These are phyloP conservation scores for Xestia sexstrigata DNA, from an alignment of 2,888 invertebrate genomes.

Conservation along the genomic window DNA sequence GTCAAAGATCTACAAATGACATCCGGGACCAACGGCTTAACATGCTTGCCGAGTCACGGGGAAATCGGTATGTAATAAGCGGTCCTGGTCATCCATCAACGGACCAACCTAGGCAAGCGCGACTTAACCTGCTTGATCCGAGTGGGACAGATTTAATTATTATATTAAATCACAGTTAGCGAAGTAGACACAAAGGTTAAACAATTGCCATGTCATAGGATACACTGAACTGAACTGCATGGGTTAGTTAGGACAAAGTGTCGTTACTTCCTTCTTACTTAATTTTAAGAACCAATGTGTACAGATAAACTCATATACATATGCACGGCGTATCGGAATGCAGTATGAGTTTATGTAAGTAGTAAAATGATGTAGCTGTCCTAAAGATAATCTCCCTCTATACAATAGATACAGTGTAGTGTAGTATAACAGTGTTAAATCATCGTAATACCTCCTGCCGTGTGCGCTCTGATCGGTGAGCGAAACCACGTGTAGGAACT, in stretches of 20 bases:
- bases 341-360: background rate
- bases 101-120: too few relatives aligned
- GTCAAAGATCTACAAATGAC: too few relatives aligned
- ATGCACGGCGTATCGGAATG: background rate
- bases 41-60: too few relatives aligned
- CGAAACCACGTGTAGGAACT: constrained; percentile 68
- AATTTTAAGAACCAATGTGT: background rate
- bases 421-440: constrained; percentile 66
- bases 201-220: background rate
- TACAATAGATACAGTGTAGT: constrained; percentile 37
- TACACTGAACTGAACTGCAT: background rate
- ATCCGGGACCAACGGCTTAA: too few relatives aligned
- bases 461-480: constrained; percentile 57
- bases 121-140: too few relatives aligned
- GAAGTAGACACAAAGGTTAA: background rate
- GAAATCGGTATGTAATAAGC: too few relatives aligned
- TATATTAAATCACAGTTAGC: too few relatives aligned
- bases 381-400: constrained; percentile 21
- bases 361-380: background rate
- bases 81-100: too few relatives aligned
- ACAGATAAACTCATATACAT: background rate
- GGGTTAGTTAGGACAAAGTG: background rate
- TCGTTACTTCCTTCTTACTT: background rate
- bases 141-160: too few relatives aligned
- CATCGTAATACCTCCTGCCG: constrained; percentile 69